Percentiles rank a stretch among this genome's conserved stretches.
Conservation (phyloP, 2,113 vertebrate genomes). For the Galeopterus variegatus region DNA sequence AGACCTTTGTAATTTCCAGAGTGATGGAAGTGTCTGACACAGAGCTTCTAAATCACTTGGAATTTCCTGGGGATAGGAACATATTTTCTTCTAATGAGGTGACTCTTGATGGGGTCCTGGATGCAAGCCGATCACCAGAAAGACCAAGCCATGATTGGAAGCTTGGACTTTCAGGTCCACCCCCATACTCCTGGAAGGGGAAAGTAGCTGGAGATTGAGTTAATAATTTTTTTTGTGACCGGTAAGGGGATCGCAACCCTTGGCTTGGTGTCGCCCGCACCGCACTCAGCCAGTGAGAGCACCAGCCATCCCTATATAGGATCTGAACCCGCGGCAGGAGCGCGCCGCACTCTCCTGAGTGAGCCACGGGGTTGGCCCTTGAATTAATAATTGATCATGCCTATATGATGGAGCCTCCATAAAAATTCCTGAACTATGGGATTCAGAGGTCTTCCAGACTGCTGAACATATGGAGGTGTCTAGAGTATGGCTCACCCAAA, state of each 20-base stretch:
- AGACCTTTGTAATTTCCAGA: not conserved
- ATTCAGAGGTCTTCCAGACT: not conserved
- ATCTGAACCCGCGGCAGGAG: too few species aligned
- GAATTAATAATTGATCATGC: not conserved
- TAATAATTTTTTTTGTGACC: too few species aligned
- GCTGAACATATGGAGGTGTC: not conserved
- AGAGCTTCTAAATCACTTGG: not conserved
- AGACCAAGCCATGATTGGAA: not conserved
- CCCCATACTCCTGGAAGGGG: not conserved
- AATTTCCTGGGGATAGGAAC: not conserved
- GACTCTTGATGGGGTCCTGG: not conserved
- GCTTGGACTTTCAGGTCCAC: not conserved
- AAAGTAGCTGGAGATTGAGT: not conserved
- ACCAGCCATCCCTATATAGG: too few species aligned
- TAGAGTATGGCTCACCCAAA: not conserved
- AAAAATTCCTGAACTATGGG: not conserved
- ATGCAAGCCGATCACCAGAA: not conserved
- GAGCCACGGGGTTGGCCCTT: too few species aligned
- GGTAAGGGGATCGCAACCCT: too few species aligned
- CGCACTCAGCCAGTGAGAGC: too few species aligned
- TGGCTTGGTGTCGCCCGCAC: too few species aligned
- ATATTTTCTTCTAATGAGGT: not conserved
- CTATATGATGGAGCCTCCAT: not conserved
- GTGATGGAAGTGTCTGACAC: not conserved
- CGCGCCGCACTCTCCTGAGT: too few species aligned